Evolutionary conservation across 2,888 invertebrate genomes (phyloP), one percentile per base, ranked within the genome.

Genomic region (Antitype chi): DNA sequence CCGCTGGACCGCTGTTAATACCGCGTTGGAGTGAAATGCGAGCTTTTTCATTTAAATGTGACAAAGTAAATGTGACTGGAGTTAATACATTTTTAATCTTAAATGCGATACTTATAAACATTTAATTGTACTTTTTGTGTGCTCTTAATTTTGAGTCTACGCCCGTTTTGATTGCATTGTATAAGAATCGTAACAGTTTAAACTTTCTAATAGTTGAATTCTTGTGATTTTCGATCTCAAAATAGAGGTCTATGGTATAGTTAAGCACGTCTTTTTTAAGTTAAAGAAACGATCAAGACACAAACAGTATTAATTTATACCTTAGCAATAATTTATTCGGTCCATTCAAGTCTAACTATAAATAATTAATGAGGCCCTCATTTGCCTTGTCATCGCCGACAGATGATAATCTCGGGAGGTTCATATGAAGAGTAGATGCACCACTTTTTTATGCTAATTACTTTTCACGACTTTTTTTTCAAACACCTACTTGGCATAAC

Each of bases 401-500:
- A 90, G 88, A 88, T 86, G 84, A 88, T 83, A 78, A 68, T 72
- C 80, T 78, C 49, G 49, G 78, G 64, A 74, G 63, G 64, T 77
- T 80, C 55, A 75, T 76, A 84, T 81, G 77, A 74, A 74, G 60
- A 80, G 72, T 69, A 52, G 87, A 81, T 88, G 87, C 86, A 88
- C 87, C 87, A 93, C 94, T 94, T 94, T 95, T 94, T 94, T 94
- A 94, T 94, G 94, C 85, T 94, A 95, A 94, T 94, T 90, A 90
- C 80, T 80, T 78, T 85, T 81, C 88, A 87, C 84, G 74, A 82
- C 78, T 80, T 84, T 86, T 87, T 88, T 85, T 86, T 85, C 81
- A 82, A 77, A 84, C 88, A 89, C 88, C 83, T 87, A 86, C 83
- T 88, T 76, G 80, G 82, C 82, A 88, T 89, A 90, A 90, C 89